Evolutionary conservation across 2,797 vertebrate genomes (phyloP).

Genomic region (Dryobates pubescens): DNA sequence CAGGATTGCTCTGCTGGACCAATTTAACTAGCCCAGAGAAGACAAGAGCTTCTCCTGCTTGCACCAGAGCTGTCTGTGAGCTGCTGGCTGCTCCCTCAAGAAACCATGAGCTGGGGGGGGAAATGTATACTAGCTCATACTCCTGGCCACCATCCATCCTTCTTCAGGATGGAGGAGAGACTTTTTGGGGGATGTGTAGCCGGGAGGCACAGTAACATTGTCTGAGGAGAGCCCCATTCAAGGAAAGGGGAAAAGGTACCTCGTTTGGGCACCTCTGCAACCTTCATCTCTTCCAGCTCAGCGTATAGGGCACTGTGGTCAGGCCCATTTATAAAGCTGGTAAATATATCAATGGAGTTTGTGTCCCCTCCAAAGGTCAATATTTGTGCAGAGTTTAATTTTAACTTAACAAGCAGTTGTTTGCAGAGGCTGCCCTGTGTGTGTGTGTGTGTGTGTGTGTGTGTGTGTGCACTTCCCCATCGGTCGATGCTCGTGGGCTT

Average conservation of each 20-base stretch:
- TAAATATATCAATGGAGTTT: conserved; percentile 81
- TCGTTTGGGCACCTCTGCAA: background rate
- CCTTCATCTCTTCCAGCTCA: conserved; percentile 52
- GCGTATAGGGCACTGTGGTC: conserved; percentile 78
- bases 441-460: conserved; percentile 4
- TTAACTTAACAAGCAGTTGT: conserved; percentile 85
- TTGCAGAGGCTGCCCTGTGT: conserved; percentile 77
- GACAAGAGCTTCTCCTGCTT: background rate
- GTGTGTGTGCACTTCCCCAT: background rate
- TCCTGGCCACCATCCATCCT: background rate
- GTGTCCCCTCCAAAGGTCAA: conserved; percentile 85
- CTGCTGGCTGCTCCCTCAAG: background rate
- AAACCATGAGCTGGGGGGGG: background rate
- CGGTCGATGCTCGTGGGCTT: background rate
- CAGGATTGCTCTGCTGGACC: background rate
- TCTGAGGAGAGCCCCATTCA: background rate
- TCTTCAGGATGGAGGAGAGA: background rate
- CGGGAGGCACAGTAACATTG: background rate
- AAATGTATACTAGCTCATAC: background rate
- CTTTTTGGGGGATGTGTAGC: too few relatives aligned
- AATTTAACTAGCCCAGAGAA: background rate
- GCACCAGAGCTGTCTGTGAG: background rate
- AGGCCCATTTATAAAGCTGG: conserved; percentile 84
- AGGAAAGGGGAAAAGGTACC: background rate
- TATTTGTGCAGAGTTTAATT: conserved; percentile 87